Conservation (phyloP, 2,113 vertebrate genomes). For the Microcebus griseorufus region DNA sequence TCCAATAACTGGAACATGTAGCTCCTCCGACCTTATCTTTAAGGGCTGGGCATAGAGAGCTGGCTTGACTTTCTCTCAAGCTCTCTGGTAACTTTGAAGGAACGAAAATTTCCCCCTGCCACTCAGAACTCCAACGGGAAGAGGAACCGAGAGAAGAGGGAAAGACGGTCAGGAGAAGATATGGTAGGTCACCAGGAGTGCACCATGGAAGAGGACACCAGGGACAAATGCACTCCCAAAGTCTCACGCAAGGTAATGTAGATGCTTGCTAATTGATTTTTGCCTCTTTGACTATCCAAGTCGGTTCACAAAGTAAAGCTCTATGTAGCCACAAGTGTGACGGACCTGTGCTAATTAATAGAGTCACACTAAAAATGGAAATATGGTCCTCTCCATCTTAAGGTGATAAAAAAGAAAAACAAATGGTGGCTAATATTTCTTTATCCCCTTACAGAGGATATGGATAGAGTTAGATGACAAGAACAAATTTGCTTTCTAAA, state of each 20-base stretch:
- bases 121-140: constrained; percentile 55
- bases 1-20: constrained; percentile 62
- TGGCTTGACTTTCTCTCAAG: constrained; percentile 67
- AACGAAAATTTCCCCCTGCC: constrained; percentile 40
- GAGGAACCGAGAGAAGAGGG: constrained; percentile 22
- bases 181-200: constrained; percentile 77
- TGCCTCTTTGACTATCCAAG: constrained; percentile 35
- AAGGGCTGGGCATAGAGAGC: constrained; percentile 46
- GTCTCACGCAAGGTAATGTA: constrained; percentile 80
- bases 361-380: background rate
- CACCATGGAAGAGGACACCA: constrained; percentile 51
- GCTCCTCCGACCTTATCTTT: constrained; percentile 67
- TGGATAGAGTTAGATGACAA: background rate
- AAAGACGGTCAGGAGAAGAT: background rate
- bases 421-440: background rate
- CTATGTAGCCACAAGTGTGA: background rate
- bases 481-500: constrained; percentile 1
- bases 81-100: constrained; percentile 41
- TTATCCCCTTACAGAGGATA: background rate
- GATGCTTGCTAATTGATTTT: constrained; percentile 46
- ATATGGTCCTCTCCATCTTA: background rate
- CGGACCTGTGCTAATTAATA: background rate
- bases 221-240: constrained; percentile 23
- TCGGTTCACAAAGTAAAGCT: constrained; percentile 12
- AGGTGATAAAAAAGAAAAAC: constrained; percentile 46